Conservation (phyloP, 2,113 vertebrate species). For the Naja naja region DNA sequence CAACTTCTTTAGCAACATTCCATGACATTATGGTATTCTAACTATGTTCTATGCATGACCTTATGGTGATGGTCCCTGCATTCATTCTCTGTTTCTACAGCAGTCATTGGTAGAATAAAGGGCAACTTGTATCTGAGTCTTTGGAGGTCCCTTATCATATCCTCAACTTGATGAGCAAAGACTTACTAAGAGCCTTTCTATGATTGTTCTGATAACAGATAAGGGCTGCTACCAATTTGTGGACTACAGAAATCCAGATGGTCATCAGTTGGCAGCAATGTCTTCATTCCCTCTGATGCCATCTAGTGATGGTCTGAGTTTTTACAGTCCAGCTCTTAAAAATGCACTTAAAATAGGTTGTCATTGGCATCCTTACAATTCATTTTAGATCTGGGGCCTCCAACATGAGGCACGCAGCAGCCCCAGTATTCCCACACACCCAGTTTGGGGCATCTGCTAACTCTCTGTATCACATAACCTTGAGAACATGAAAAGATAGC, state of each 20-base stretch:
- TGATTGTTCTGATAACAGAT: too few species aligned
- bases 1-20: slow-evolving; percentile 32
- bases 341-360: neutral
- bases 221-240: neutral
- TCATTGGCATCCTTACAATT: neutral
- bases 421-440: neutral
- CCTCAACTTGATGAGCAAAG: neutral
- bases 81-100: slow-evolving; percentile 42
- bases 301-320: neutral
- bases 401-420: neutral
- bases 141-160: neutral
- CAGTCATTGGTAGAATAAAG: slow-evolving; percentile 14
- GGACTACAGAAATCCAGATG: neutral
- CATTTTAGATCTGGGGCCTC: neutral
- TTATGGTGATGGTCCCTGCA: slow-evolving; percentile 28
- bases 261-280: neutral
- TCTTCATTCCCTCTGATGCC: neutral
- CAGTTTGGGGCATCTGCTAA: neutral
- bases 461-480: neutral
- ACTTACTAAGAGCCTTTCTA: neutral
- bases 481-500: neutral
- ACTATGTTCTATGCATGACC: slow-evolving; percentile 4
- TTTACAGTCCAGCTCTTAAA: neutral
- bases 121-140: neutral
- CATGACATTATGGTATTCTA: slow-evolving; percentile 24